A percentile compares a stretch with the other conserved stretches of the same genome.
These are phyloP conservation scores for Amblyteles armatorius DNA, from an alignment of 2,888 invertebrate genomes.

Conservation along the genomic window DNA sequence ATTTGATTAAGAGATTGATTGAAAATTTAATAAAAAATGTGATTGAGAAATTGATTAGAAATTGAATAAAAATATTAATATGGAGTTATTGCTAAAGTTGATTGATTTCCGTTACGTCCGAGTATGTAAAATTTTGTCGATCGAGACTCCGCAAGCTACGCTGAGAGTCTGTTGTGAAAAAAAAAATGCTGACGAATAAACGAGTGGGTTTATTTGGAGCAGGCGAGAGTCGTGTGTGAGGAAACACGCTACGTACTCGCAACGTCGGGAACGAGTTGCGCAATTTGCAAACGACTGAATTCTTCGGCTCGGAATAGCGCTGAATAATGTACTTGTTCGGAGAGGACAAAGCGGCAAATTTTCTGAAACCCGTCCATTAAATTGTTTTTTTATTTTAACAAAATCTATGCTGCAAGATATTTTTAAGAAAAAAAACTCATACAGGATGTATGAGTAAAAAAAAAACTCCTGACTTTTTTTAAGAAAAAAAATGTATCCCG, in stretches of 20 bases:
- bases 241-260: neutral
- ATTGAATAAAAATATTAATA: neutral
- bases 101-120: neutral
- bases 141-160: neutral
- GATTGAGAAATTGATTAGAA: neutral
- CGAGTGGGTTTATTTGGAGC: constrained; percentile 8
- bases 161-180: neutral
- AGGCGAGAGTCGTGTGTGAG: constrained; percentile 1
- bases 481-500: too few relatives aligned
- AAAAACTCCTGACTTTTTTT: too few relatives aligned
- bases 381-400: neutral
- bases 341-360: neutral
- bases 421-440: too few relatives aligned
- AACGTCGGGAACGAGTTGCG: neutral
- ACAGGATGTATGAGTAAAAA: too few relatives aligned
- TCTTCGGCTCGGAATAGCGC: neutral
- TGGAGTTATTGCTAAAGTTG: too few relatives aligned
- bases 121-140: neutral
- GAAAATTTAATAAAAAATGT: too few relatives aligned
- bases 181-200: constrained; percentile 32
- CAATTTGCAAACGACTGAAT: neutral
- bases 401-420: too few relatives aligned
- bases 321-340: neutral
- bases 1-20: too few relatives aligned
- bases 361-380: neutral